A percentile compares a stretch with the other conserved stretches of the same genome.
phyloP scores from a whole-genome alignment of 2,797 vertebrate species.

The Sebastes dallii region DNA sequence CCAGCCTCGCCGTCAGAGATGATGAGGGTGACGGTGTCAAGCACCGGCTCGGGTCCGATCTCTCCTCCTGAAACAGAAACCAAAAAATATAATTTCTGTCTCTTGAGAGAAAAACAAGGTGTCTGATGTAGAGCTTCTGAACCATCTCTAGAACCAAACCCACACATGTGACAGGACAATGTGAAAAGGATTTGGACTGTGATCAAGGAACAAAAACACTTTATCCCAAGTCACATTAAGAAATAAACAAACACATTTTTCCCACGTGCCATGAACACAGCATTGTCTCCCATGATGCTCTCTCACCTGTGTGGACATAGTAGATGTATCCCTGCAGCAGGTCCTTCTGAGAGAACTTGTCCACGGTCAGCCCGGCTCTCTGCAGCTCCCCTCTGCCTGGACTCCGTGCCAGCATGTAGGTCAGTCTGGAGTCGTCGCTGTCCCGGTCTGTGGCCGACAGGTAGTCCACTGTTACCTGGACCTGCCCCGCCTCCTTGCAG shows the following conservation, averaged over 20 bases:
- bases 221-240: background rate
- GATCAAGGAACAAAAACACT: too few relatives aligned
- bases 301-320: slow-evolving; percentile 76
- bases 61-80: slow-evolving; percentile 70
- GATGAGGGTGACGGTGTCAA: slow-evolving; percentile 78
- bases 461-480: slow-evolving; percentile 72
- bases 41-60: slow-evolving; percentile 66
- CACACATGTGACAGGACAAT: too few relatives aligned
- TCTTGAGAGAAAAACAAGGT: background rate
- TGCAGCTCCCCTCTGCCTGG: slow-evolving; percentile 69
- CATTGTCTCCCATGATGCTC: background rate
- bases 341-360: slow-evolving; percentile 82
- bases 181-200: too few relatives aligned
- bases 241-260: background rate
- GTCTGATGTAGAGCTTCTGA: background rate
- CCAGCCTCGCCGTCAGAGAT: slow-evolving; percentile 78
- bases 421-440: slow-evolving; percentile 74
- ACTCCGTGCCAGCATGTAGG: slow-evolving; percentile 71
- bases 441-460: slow-evolving; percentile 78
- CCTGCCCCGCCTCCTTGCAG: slow-evolving; percentile 68
- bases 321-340: slow-evolving; percentile 77
- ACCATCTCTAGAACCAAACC: too few relatives aligned
- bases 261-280: background rate
- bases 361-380: slow-evolving; percentile 65
- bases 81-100: background rate